Evolutionary conservation across 2,888 invertebrate genomes (phyloP).

Genomic region (Lycocerus yunnanus): DNA sequence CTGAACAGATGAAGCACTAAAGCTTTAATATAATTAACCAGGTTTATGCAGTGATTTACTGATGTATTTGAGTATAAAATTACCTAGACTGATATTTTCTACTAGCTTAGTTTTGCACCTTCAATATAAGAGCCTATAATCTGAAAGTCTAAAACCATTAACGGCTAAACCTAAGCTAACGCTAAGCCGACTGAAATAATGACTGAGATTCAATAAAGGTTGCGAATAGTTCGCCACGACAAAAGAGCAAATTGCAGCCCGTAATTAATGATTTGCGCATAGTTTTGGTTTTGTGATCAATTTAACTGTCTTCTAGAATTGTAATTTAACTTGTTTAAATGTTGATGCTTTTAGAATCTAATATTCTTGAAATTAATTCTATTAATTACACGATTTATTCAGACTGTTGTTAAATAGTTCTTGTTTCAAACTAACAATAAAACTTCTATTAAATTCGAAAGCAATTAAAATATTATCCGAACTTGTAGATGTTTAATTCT

Average conservation of each 20-base stretch:
- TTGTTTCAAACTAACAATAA: neutral
- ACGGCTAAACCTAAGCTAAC: conserved; percentile 39
- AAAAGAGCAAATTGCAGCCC: conserved; percentile 49
- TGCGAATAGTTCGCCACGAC: conserved; percentile 44
- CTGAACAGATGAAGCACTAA: neutral
- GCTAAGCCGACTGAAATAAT: conserved; percentile 45
- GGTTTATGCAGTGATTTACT: neutral
- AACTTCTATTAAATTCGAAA: neutral
- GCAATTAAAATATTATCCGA: neutral
- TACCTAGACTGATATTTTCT: conserved; percentile 23
- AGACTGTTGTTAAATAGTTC: neutral
- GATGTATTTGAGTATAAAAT: conserved; percentile 15
- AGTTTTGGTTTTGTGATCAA: conserved; percentile 51
- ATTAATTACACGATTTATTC: neutral
- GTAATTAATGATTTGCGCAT: conserved; percentile 52
- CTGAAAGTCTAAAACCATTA: conserved; percentile 33
- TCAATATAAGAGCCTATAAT: conserved; percentile 25
- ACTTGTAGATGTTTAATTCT: neutral
- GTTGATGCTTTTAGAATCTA: conserved; percentile 21
- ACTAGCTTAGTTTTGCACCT: conserved; percentile 28
- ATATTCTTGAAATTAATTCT: neutral
- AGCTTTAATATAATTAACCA: neutral
- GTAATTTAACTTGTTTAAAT: conserved; percentile 46
- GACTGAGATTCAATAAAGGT: conserved; percentile 47
- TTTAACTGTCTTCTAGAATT: conserved; percentile 47